phyloP scores from a whole-genome alignment of 2,797 vertebrate genomes.

The Fratercula arctica region DNA sequence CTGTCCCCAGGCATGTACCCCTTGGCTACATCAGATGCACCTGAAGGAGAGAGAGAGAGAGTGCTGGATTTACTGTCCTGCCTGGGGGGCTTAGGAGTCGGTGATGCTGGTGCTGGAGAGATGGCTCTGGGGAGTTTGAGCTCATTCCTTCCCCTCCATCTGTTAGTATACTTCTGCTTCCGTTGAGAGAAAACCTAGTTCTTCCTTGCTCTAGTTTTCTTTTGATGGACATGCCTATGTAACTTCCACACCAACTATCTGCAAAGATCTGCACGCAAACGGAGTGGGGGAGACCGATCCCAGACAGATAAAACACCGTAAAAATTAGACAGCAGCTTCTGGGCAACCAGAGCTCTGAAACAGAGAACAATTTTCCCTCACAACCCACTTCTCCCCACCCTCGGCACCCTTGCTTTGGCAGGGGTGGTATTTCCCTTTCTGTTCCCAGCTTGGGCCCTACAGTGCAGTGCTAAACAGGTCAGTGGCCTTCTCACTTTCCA shows the following conservation, averaged over 20 bases:
- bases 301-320: background rate
- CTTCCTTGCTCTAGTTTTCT: constrained; percentile 52
- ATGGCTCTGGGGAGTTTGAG: constrained; percentile 59
- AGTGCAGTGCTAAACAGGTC: constrained; percentile 14
- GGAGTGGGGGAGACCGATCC: constrained; percentile 58
- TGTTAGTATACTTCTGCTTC: constrained; percentile 49
- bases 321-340: constrained; percentile 38
- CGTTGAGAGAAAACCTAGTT: constrained; percentile 49
- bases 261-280: constrained; percentile 57
- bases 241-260: constrained; percentile 56
- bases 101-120: constrained; percentile 44
- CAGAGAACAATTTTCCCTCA: background rate
- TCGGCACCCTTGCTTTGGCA: background rate
- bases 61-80: constrained; percentile 35
- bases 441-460: constrained; percentile 47
- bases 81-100: background rate
- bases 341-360: constrained; percentile 28
- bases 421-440: background rate
- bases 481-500: background rate
- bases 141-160: constrained; percentile 53
- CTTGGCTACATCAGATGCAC: constrained; percentile 49
- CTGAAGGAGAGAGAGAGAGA: constrained; percentile 26
- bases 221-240: constrained; percentile 11
- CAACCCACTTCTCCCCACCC: background rate
- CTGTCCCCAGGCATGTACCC: background rate